Evolutionary conservation across 2,888 invertebrate species (phyloP).

Genomic region (Caenorhabditis imperialis): DNA sequence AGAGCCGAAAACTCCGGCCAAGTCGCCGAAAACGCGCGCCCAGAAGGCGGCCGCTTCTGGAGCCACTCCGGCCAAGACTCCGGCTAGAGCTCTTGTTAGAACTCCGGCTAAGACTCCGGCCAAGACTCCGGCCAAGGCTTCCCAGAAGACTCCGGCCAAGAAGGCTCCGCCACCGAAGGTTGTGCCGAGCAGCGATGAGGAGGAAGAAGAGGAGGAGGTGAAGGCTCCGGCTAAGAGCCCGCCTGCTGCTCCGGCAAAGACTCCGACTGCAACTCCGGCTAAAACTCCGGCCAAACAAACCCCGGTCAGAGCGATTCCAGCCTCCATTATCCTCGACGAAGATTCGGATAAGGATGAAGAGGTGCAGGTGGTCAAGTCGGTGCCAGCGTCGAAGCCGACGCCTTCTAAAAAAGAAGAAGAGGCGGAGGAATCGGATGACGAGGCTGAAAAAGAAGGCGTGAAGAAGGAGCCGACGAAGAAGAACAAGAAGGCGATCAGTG

Average conservation of each 20-base stretch:
- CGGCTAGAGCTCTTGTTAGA: conserved; percentile 19
- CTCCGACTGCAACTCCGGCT: conserved; percentile 3
- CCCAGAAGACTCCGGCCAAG: conserved; percentile 9
- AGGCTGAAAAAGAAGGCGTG: conserved; percentile 6
- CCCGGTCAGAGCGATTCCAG: conserved; percentile 1
- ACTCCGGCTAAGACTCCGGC: conserved; percentile 27
- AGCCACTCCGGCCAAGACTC: conserved; percentile 21
- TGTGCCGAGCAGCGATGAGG: too few relatives aligned
- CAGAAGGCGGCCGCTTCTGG: conserved; percentile 4
- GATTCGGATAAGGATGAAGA: conserved; percentile 9
- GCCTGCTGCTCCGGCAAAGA: conserved; percentile 6
- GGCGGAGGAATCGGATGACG: conserved; percentile 9
- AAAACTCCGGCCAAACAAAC: conserved; percentile 23
- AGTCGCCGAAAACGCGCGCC: conserved; percentile 5
- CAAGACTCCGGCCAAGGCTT: conserved; percentile 4
- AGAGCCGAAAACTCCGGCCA: neutral
- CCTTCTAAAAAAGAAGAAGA: conserved; percentile 23
- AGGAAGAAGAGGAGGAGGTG: neutral
- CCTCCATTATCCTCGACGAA: neutral
- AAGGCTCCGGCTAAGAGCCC: conserved; percentile 12
- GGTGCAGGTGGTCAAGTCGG: conserved; percentile 20
- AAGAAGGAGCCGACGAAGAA: neutral
- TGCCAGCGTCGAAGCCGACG: conserved; percentile 1
- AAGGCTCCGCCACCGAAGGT: conserved; percentile 15
- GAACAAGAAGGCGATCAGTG: neutral